phyloP scores from a whole-genome alignment of 2,113 vertebrate genomes.

The Lepus europaeus region DNA sequence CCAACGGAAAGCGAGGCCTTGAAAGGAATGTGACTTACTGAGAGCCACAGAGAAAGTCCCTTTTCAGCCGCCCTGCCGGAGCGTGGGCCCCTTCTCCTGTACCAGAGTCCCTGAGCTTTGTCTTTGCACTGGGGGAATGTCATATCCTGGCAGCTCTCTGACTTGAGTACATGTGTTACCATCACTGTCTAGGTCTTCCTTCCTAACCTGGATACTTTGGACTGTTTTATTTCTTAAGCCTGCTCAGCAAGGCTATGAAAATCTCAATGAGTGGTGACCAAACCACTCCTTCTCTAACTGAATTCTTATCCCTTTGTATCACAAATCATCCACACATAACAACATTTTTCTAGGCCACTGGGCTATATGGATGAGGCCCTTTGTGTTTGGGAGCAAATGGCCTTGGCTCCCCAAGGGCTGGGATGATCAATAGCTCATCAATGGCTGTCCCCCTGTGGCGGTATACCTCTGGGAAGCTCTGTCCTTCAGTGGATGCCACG shows the following conservation, averaged over 20 bases:
- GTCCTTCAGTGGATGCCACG: not conserved
- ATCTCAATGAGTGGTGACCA: not conserved
- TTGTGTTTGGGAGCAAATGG: not conserved
- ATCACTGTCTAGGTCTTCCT: not conserved
- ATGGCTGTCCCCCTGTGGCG: not conserved
- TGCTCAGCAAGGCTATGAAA: not conserved
- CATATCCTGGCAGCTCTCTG: not conserved
- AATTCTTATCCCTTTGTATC: not conserved
- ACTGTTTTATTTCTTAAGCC: slow-evolving; percentile 29
- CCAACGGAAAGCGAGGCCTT: not conserved
- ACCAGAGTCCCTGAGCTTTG: not conserved
- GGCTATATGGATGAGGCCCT: not conserved
- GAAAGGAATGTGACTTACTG: not conserved
- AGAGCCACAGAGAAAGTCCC: not conserved
- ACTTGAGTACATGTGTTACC: not conserved
- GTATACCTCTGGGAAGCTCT: not conserved
- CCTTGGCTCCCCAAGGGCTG: not conserved
- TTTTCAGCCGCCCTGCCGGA: not conserved
- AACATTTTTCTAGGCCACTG: not conserved
- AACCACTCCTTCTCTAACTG: slow-evolving; percentile 27
- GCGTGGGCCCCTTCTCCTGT: not conserved
- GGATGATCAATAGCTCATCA: not conserved
- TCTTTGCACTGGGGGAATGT: not conserved
- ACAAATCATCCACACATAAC: not conserved
- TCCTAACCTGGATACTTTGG: not conserved